A percentile compares a stretch with the other conserved stretches of the same genome.
These are phyloP conservation scores for Archips crataeganus DNA, from an alignment of 2,888 invertebrate species.

Conservation along the genomic window DNA sequence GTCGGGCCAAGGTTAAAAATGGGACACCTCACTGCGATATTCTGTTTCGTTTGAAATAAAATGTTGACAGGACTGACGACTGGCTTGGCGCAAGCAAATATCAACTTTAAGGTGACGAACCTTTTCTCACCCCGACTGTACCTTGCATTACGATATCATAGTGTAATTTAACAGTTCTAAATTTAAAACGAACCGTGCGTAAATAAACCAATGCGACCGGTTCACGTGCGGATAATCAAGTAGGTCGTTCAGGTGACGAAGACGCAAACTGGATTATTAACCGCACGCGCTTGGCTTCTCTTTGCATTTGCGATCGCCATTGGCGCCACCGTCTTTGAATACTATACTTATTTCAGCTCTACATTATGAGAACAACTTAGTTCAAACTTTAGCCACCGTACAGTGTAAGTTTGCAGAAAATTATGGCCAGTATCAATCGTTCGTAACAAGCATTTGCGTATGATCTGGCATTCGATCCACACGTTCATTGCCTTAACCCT, in stretches of 20 bases:
- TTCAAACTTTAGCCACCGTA: conserved; percentile 26
- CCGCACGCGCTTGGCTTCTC: conserved; percentile 44
- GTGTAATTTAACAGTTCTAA: conserved; percentile 7
- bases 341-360: background rate
- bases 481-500: conserved; percentile 84
- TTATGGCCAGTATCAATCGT: conserved; percentile 26
- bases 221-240: conserved; percentile 46
- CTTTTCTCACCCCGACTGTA: too few relatives aligned
- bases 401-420: conserved; percentile 15
- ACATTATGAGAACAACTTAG: conserved; percentile 16
- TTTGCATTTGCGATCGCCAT: background rate
- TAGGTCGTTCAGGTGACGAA: conserved; percentile 49
- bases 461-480: conserved; percentile 47
- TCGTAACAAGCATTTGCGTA: conserved; percentile 32
- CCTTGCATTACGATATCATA: background rate
- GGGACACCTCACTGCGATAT: too few relatives aligned
- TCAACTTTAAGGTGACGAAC: too few relatives aligned
- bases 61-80: too few relatives aligned
- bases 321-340: conserved; percentile 35
- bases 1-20: too few relatives aligned
- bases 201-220: conserved; percentile 35
- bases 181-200: conserved; percentile 21
- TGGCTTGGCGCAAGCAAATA: too few relatives aligned
- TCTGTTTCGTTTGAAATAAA: too few relatives aligned
- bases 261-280: conserved; percentile 47